A percentile compares a stretch with the other conserved stretches of the same genome.
Evolutionary conservation across 2,797 vertebrate species (phyloP).

Genomic region (Falco concolor): DNA sequence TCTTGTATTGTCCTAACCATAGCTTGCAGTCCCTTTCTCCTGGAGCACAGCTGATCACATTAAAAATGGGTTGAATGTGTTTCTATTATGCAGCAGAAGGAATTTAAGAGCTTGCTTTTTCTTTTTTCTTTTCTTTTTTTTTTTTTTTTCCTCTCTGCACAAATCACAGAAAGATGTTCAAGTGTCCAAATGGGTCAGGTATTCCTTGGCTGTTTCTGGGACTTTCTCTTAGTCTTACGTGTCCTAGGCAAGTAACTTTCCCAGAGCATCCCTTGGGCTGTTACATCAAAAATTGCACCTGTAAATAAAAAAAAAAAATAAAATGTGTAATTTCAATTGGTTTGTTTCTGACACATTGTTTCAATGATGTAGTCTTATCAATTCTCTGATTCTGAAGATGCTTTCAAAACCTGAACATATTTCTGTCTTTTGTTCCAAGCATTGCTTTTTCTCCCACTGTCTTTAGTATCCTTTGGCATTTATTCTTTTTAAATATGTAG

Average conservation of each 20-base stretch:
- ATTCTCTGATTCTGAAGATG: neutral
- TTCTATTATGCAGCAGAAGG: neutral
- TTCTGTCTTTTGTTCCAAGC: neutral
- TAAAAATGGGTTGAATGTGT: neutral
- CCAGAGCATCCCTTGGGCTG: neutral
- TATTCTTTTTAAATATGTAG: neutral
- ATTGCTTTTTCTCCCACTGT: neutral
- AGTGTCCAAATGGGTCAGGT: neutral
- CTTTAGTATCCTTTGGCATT: neutral
- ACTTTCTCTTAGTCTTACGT: neutral
- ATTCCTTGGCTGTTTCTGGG: neutral
- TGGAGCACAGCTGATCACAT: neutral
- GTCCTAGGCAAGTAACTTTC: neutral
- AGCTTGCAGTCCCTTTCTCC: neutral
- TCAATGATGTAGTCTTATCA: neutral
- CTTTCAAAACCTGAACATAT: neutral
- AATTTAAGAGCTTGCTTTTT: neutral
- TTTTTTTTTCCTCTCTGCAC: neutral
- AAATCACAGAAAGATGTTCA: neutral
- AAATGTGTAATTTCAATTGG: neutral
- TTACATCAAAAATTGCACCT: neutral
- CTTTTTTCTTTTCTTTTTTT: neutral
- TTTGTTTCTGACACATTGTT: neutral
- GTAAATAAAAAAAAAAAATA: neutral
- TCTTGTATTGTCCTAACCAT: neutral